Evolutionary conservation across 2,888 invertebrate genomes (phyloP), one percentile per base, ranked within the genome.

Genomic region (Epinotia brunnichana): DNA sequence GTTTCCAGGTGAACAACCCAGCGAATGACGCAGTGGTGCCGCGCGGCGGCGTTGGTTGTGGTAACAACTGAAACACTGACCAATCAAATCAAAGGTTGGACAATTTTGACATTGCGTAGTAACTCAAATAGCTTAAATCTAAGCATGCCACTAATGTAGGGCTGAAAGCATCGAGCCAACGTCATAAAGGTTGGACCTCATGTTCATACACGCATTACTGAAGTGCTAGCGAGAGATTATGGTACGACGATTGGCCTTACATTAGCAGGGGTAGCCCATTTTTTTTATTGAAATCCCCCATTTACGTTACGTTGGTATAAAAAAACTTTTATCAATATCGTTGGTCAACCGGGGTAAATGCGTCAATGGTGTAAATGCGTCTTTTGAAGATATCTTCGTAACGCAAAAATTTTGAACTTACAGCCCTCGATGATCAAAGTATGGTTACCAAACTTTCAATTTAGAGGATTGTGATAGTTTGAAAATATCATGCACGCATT

Each of bases 1-100:
- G 35, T 74, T 74, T 77, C 3, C 81, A 92, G 92, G 91, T 57
- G 92, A 92, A 77, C 91, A 91, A 74, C 76, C 88, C 44, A 88
- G 80, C 74, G 91, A 92, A 90, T 92, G 92, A 92, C 90, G 83
- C 78, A 84, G 78, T 79, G 83, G 78, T 57, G 75, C 74, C 64
- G 77, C 78, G 68, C 83, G 86, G 70, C 86, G 87, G 39, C 85
- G 87, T 66, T 88, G 90, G 85, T 85, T 87, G 83, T 90, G 90
- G 91, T 90, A 86, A 82, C 80, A 76, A 80, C 77, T 79, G 72
- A 63, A n/a, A n/a, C n/a, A 51, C 15, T 19, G 48, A 48, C 48
- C 62, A 19, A 48, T n/a, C 19, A 44, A 48, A 48, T 44, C n/a
- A 24, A 62, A 62, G 62, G 62, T 48, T 62, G 62, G 62, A 48